Base-by-base conservation (phyloP, 1,140 invertebrate genomes). In the Sipha flava region DNA sequence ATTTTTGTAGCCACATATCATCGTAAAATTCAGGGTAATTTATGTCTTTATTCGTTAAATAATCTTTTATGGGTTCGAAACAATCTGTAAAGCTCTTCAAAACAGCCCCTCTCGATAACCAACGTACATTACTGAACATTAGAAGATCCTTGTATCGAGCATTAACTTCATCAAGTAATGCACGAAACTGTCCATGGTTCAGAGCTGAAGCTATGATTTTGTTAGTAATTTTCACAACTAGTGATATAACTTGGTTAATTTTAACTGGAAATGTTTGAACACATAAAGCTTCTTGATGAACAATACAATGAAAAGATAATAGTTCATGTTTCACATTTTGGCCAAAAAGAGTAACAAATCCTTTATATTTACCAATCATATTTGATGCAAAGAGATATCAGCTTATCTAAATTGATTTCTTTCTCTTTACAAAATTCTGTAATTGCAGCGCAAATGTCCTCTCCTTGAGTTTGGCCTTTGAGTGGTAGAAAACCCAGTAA, bases 1-100 rank as follows among this genome's bases (percentile, higher is more conserved):
- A 82, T 81, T 84, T 84, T 83, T 84, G 83, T 64, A 84, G 75
- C 82, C 82, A 84, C 80, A 83, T 81, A 77, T 84, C 81, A 77
- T 84, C 73, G 79, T 73, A 79, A 80, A 84, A 81, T 83, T 85
- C 82, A 57, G 82, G 81, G 80, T 83, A 80, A 47, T 80, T 70
- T 83, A 84, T 82, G 80, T 80, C 81, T 81, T 84, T 83, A 80
- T 84, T 81, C 81, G 77, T 79, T 47, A 84, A 80, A 81, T 84
- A 84, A 80, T 75, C 80, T 66, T 84, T 83, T 80, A 83, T 83
- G 83, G 80, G 82, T 79, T 72, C 81, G 54, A 83, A 83, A 75
- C 70, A 81, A 12, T 29, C 82, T 81, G 81, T 81, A 75, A 83
- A 83, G 81, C 79, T 80, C 80, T 83, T 82, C 54, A 83, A 83